Evolutionary conservation across 35 echinoderm and acorn worm species (phyloP).

Genomic region (Apostichopus californicus): DNA sequence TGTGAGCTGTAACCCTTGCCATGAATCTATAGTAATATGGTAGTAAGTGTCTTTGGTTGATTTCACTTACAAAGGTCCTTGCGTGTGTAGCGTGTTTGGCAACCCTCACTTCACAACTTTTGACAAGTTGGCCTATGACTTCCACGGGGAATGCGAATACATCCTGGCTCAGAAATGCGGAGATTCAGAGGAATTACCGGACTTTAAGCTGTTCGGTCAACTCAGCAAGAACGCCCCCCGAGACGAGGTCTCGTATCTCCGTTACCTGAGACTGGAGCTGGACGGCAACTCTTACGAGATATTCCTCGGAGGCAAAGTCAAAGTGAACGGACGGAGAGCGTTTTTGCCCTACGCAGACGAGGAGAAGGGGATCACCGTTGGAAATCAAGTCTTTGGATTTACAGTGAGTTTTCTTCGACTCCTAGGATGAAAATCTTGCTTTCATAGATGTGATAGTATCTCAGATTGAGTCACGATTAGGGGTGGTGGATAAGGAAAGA

Average conservation of each 20-base stretch:
- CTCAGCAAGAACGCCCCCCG: background rate
- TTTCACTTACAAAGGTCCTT: background rate
- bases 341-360: background rate
- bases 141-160: slow-evolving; percentile 36
- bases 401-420: background rate
- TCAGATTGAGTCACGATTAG: too few species aligned
- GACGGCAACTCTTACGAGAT: background rate
- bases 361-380: background rate
- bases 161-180: slow-evolving; percentile 28
- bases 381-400: background rate
- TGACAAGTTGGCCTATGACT: slow-evolving; percentile 30
- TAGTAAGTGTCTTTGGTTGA: too few species aligned
- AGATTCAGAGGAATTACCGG: background rate
- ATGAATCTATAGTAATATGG: too few species aligned
- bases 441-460: background rate
- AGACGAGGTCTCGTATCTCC: background rate
- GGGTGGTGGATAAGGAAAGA: too few species aligned
- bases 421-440: background rate
- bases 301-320: background rate
- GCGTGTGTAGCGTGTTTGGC: slow-evolving; percentile 27
- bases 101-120: slow-evolving; percentile 47
- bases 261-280: background rate
- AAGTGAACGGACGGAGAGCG: background rate
- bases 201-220: slow-evolving; percentile 20
- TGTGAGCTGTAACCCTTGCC: too few species aligned